Percentiles rank a stretch among this genome's conserved stretches.
These are phyloP conservation scores for Orthonyx spaldingii DNA, from an alignment of 2,113 vertebrate genomes.

Conservation along the genomic window DNA sequence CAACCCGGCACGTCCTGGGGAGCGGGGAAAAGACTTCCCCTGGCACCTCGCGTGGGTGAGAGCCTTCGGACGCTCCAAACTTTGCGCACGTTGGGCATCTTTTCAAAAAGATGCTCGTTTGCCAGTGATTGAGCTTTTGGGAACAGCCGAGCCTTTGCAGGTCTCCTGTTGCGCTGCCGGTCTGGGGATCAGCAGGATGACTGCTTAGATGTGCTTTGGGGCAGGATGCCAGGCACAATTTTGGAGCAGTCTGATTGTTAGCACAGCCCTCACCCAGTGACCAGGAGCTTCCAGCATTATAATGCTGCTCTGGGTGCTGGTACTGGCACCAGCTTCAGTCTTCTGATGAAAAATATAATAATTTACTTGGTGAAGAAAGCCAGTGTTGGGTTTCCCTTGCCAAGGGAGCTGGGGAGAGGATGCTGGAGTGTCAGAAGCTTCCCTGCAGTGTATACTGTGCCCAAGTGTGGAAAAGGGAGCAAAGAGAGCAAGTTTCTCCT, in stretches of 20 bases:
- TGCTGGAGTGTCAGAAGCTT: not conserved
- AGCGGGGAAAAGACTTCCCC: not conserved
- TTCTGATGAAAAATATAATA: not conserved
- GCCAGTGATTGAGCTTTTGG: fast-evolving
- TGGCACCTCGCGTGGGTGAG: not conserved
- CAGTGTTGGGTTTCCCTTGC: not conserved
- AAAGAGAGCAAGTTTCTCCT: not conserved
- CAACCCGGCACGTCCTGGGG: fast-evolving
- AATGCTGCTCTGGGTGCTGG: fast-evolving
- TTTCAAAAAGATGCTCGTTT: not conserved
- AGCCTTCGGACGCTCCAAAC: not conserved
- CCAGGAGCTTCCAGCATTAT: not conserved
- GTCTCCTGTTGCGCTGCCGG: not conserved
- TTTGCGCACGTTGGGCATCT: not conserved
- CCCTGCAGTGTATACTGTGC: fast-evolving
- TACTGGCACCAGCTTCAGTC: not conserved
- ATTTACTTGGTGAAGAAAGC: not conserved
- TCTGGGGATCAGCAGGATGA: not conserved
- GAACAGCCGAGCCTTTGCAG: not conserved
- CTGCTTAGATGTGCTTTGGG: not conserved
- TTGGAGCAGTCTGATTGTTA: not conserved
- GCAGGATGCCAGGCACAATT: not conserved
- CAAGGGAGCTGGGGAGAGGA: not conserved
- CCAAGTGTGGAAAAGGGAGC: fast-evolving
- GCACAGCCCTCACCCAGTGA: not conserved